phyloP scores from a whole-genome alignment of 2,888 invertebrate genomes.

The Morpho deidamia region DNA sequence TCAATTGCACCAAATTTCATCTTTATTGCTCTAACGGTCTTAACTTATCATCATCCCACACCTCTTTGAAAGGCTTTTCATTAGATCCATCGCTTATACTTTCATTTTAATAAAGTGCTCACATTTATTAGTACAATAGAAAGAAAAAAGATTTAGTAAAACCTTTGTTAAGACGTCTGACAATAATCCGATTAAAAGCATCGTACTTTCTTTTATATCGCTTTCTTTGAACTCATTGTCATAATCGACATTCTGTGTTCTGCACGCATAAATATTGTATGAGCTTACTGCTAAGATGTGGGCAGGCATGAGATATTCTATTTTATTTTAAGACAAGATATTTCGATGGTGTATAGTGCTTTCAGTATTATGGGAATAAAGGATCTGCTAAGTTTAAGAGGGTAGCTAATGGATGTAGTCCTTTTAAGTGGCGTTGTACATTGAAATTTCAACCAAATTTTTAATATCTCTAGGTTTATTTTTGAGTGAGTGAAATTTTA shows the following conservation, averaged over 20 bases:
- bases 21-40: too few relatives aligned
- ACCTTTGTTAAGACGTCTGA: slow-evolving; percentile 6
- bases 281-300: slow-evolving; percentile 51
- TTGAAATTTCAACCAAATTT: slow-evolving; percentile 17
- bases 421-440: slow-evolving; percentile 11
- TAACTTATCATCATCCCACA: too few relatives aligned
- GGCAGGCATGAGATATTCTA: slow-evolving; percentile 44
- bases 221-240: slow-evolving; percentile 23
- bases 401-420: slow-evolving; percentile 27
- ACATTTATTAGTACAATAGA: not conserved
- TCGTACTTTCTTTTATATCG: not conserved
- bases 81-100: not conserved
- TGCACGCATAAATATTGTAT: slow-evolving; percentile 64
- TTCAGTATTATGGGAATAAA: slow-evolving; percentile 26
- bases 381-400: slow-evolving; percentile 28
- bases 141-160: slow-evolving; percentile 1
- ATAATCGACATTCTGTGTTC: slow-evolving; percentile 66
- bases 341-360: slow-evolving; percentile 28
- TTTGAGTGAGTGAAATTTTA: slow-evolving; percentile 5
- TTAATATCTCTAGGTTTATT: slow-evolving; percentile 1
- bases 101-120: not conserved
- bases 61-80: too few relatives aligned
- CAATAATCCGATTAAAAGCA: slow-evolving; percentile 12
- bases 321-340: slow-evolving; percentile 39
- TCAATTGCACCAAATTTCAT: too few relatives aligned